Conservation (phyloP, 1,140 invertebrate genomes). For the Harpegnathos saltator region DNA sequence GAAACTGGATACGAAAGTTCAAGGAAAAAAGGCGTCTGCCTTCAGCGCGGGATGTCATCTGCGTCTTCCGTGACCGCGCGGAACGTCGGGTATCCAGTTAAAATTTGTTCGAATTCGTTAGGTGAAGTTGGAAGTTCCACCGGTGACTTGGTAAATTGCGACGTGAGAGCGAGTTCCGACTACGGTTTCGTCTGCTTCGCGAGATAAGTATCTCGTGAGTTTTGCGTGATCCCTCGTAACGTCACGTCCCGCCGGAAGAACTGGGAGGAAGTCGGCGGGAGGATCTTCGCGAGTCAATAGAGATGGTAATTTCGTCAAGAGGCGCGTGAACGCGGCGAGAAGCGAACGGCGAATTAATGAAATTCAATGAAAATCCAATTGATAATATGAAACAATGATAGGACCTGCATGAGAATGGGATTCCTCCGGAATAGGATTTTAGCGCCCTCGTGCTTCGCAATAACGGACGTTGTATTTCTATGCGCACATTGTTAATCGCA, state of each 20-base stretch:
- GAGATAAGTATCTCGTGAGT: slow-evolving; percentile 45
- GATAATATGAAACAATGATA: not conserved
- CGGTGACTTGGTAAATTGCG: slow-evolving; percentile 73
- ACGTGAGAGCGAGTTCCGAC: slow-evolving; percentile 39
- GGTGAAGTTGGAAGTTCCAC: slow-evolving; percentile 77
- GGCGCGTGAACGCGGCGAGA: too few species aligned
- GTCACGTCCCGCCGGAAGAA: not conserved
- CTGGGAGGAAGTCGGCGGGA: too few species aligned
- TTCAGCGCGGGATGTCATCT: slow-evolving; percentile 40
- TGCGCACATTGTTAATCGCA: too few species aligned
- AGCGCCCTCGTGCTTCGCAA: too few species aligned
- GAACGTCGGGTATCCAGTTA: slow-evolving; percentile 75
- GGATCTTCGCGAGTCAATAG: slow-evolving; percentile 6
- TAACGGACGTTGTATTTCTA: too few species aligned
- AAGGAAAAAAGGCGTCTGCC: slow-evolving; percentile 36
- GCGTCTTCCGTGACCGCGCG: slow-evolving; percentile 19
- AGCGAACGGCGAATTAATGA: not conserved
- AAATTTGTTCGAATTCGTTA: slow-evolving; percentile 82
- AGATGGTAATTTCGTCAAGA: not conserved
- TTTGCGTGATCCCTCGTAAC: slow-evolving; percentile 37
- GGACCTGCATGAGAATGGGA: too few species aligned
- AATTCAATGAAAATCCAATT: slow-evolving; percentile 3
- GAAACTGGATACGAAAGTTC: slow-evolving; percentile 44
- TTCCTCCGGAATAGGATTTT: too few species aligned
- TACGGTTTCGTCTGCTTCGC: slow-evolving; percentile 23